Evolutionary conservation across 2,888 invertebrate genomes (phyloP).

Genomic region (Hedya salicella): DNA sequence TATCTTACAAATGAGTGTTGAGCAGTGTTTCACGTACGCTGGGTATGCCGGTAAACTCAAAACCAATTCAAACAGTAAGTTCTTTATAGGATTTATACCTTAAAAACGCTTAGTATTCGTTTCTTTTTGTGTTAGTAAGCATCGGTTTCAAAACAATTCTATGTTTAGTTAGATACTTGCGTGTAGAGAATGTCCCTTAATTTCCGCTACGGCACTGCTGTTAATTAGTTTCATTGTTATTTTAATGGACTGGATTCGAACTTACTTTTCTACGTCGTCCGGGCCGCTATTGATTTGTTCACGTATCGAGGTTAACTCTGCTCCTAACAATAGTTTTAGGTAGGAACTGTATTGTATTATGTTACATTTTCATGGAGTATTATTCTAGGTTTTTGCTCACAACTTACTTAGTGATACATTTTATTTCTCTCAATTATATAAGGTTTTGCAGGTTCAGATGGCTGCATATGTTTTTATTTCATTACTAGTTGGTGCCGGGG

Average conservation of each 20-base stretch:
- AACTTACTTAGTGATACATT: no score
- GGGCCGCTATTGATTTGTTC: conserved; percentile 26
- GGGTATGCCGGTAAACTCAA: conserved; percentile 28
- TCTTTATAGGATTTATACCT: not conserved
- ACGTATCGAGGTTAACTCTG: conserved; percentile 32
- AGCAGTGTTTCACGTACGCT: conserved; percentile 22
- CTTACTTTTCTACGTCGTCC: conserved; percentile 3
- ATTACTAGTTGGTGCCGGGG: no score
- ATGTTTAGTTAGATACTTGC: not conserved
- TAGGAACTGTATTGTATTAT: conserved; percentile 1
- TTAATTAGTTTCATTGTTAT: conserved; percentile 18
- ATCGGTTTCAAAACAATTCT: not conserved
- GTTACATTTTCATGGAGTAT: not conserved
- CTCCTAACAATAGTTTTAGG: not conserved
- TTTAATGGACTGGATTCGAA: conserved; percentile 29
- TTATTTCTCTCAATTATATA: no score
- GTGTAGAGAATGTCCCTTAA: not conserved
- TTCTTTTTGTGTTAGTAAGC: not conserved
- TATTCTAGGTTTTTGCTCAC: no score
- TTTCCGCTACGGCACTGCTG: conserved; percentile 8
- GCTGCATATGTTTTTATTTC: no score
- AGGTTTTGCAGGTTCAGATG: no score
- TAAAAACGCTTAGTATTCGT: not conserved
- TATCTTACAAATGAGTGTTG: conserved; percentile 25
- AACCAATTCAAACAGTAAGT: conserved; percentile 38